A percentile compares a stretch with the other conserved stretches of the same genome.
phyloP scores from a whole-genome alignment of 2,797 vertebrate species.

The Smutsia temminckii region DNA sequence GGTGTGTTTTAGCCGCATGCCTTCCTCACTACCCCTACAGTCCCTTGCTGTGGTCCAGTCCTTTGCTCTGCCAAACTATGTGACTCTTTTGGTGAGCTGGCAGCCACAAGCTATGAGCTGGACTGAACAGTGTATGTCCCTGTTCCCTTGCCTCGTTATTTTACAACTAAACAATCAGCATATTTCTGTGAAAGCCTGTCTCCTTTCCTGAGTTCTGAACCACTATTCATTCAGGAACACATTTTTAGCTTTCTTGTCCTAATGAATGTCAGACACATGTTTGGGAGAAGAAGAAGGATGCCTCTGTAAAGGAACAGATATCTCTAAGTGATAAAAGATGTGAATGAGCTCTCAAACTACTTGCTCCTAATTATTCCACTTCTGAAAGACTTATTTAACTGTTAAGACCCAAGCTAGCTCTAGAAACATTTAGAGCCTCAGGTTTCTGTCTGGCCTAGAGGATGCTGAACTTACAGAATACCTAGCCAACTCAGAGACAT shows the following conservation, averaged over 20 bases:
- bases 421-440: slow-evolving; percentile 50
- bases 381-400: slow-evolving; percentile 59
- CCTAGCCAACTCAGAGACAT: slow-evolving; percentile 26
- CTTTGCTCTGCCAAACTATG: slow-evolving; percentile 63
- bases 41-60: slow-evolving; percentile 57
- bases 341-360: slow-evolving; percentile 34
- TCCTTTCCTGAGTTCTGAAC: slow-evolving; percentile 58
- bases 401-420: slow-evolving; percentile 52
- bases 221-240: slow-evolving; percentile 65
- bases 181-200: slow-evolving; percentile 66
- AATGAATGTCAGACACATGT: slow-evolving; percentile 62
- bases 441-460: slow-evolving; percentile 48
- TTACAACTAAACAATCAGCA: slow-evolving; percentile 72
- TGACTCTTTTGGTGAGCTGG: slow-evolving; percentile 73
- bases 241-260: slow-evolving; percentile 56
- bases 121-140: slow-evolving; percentile 63
- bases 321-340: slow-evolving; percentile 71
- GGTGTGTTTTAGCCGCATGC: neutral
- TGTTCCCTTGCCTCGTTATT: slow-evolving; percentile 68
- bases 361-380: slow-evolving; percentile 59
- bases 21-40: slow-evolving; percentile 44
- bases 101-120: slow-evolving; percentile 65
- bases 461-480: slow-evolving; percentile 56
- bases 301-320: slow-evolving; percentile 40
- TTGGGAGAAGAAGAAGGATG: slow-evolving; percentile 39